Percentiles rank a stretch among this genome's conserved stretches.
Conservation (phyloP, 2,113 vertebrate genomes). For the Erpornis zantholeuca region DNA sequence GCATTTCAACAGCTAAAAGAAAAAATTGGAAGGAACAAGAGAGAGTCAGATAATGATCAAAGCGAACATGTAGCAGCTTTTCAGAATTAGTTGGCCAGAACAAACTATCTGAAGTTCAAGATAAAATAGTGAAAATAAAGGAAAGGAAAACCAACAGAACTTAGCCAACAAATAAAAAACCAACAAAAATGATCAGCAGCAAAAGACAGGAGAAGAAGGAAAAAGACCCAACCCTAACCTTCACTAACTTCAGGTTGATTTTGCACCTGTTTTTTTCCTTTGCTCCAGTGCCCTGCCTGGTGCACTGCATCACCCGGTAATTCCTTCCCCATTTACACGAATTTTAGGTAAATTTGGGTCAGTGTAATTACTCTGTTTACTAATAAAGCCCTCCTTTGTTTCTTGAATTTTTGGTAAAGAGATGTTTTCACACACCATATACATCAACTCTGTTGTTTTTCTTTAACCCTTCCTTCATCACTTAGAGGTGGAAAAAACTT, state of each 20-base stretch:
- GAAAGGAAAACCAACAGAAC: not conserved
- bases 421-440: not conserved
- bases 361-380: not conserved
- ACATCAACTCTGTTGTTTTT: not conserved
- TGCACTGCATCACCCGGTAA: not conserved
- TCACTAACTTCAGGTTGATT: not conserved
- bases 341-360: not conserved
- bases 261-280: not conserved
- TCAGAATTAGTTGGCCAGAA: slow-evolving; percentile 12
- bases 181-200: not conserved
- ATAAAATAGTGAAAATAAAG: slow-evolving; percentile 10
- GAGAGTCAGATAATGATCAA: slow-evolving; percentile 30
- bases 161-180: not conserved
- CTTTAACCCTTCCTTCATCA: not conserved
- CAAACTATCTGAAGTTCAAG: slow-evolving; percentile 10
- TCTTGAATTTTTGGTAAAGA: not conserved
- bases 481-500: not conserved
- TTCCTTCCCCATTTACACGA: not conserved
- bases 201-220: not conserved
- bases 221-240: not conserved
- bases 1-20: slow-evolving; percentile 4
- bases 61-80: not conserved
- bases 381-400: not conserved
- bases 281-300: not conserved
- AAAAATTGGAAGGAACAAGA: slow-evolving; percentile 13